These are phyloP conservation scores for Ageneiosus marmoratus DNA, from an alignment of 2,113 vertebrate genomes.

Conservation along the genomic window DNA sequence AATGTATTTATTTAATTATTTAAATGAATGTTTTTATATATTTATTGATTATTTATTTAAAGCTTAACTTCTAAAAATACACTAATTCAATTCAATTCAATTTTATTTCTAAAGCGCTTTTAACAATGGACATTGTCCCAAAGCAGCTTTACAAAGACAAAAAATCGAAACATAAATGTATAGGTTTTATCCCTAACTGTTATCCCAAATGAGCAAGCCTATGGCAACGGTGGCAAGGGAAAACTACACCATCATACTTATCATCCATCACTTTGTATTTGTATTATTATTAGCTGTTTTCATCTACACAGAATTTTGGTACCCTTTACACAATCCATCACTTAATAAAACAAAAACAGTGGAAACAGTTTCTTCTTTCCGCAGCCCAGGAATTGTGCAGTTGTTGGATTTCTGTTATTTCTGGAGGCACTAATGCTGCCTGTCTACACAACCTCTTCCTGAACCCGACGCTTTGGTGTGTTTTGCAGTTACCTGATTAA, in stretches of 20 bases:
- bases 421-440: too few species aligned
- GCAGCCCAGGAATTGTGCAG: neutral
- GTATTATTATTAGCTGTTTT: neutral
- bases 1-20: too few species aligned
- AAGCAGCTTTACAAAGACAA: too few species aligned
- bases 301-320: neutral
- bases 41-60: too few species aligned
- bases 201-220: too few species aligned
- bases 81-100: too few species aligned
- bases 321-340: neutral
- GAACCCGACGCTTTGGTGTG: neutral
- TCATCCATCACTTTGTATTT: neutral
- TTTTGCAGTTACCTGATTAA: neutral
- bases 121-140: too few species aligned
- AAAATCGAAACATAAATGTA: too few species aligned
- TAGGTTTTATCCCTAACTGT: too few species aligned
- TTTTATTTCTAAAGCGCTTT: too few species aligned
- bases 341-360: neutral
- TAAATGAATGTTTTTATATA: neutral
- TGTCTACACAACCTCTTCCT: neutral
- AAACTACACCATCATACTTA: neutral
- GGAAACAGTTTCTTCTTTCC: neutral
- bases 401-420: neutral
- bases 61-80: too few species aligned
- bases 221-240: too few species aligned